phyloP scores from a whole-genome alignment of 2,113 vertebrate species.

The Apteryx owenii region DNA sequence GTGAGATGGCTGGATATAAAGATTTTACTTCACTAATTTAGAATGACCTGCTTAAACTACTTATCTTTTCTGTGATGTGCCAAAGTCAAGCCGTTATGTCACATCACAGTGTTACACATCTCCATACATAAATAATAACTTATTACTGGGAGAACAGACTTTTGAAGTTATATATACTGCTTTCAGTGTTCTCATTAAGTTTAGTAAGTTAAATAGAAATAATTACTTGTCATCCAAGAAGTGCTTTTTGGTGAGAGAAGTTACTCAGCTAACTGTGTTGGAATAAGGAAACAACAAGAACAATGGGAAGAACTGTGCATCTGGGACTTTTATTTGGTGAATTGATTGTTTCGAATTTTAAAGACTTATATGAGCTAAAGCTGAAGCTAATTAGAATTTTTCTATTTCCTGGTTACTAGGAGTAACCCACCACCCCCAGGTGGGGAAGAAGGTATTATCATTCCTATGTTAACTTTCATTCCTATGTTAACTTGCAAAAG shows the following conservation, averaged over 20 bases:
- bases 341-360: not conserved
- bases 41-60: slow-evolving; percentile 34
- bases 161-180: not conserved
- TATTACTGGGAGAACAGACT: not conserved
- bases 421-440: not conserved
- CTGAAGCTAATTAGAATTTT: not conserved
- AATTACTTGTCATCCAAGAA: not conserved
- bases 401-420: not conserved
- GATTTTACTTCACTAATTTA: slow-evolving; percentile 51
- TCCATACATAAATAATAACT: slow-evolving; percentile 39
- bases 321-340: not conserved
- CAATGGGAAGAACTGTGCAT: not conserved
- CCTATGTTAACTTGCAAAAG: not conserved
- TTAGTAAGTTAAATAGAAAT: not conserved
- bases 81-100: slow-evolving; percentile 46
- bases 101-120: slow-evolving; percentile 27
- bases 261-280: not conserved
- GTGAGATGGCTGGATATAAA: slow-evolving; percentile 1
- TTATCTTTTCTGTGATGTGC: slow-evolving; percentile 13
- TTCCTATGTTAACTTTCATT: not conserved
- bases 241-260: not conserved
- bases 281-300: not conserved
- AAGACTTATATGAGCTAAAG: not conserved
- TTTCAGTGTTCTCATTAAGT: not conserved
- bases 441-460: not conserved